Evolutionary conservation across 2,113 vertebrate species (phyloP).

Genomic region (Alligator mississippiensis): DNA sequence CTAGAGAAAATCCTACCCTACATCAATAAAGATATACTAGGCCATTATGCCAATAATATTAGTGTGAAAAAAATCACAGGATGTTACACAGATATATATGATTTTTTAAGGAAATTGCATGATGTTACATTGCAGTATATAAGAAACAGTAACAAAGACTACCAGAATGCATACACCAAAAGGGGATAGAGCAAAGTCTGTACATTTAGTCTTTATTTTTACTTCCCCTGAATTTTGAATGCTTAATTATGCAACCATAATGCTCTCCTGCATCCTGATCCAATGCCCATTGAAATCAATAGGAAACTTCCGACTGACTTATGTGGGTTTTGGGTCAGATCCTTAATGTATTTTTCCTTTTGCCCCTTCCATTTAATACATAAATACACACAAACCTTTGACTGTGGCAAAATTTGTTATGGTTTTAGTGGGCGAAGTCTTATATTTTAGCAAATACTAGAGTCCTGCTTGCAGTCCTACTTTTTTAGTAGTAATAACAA

Average conservation of each 20-base stretch:
- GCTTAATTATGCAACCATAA: not conserved
- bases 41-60: conserved; percentile 32
- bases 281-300: conserved; percentile 7
- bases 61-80: conserved; percentile 19
- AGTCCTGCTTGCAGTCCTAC: not conserved
- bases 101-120: not conserved
- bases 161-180: not conserved
- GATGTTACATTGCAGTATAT: not conserved
- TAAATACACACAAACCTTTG: conserved; percentile 28
- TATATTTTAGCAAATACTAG: not conserved
- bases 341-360: not conserved
- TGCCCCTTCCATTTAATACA: not conserved
- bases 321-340: not conserved
- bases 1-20: conserved; percentile 46
- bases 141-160: not conserved
- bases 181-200: not conserved
- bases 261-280: not conserved
- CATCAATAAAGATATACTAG: conserved; percentile 55
- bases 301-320: conserved; percentile 15
- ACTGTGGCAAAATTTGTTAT: conserved; percentile 6
- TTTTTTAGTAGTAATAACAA: conserved; percentile 27
- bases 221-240: not conserved
- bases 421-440: not conserved
- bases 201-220: not conserved
- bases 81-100: not conserved